A percentile compares a stretch with the other conserved stretches of the same genome.
Conservation (phyloP, 2,888 invertebrate genomes). For the Synanthedon myopaeformis region DNA sequence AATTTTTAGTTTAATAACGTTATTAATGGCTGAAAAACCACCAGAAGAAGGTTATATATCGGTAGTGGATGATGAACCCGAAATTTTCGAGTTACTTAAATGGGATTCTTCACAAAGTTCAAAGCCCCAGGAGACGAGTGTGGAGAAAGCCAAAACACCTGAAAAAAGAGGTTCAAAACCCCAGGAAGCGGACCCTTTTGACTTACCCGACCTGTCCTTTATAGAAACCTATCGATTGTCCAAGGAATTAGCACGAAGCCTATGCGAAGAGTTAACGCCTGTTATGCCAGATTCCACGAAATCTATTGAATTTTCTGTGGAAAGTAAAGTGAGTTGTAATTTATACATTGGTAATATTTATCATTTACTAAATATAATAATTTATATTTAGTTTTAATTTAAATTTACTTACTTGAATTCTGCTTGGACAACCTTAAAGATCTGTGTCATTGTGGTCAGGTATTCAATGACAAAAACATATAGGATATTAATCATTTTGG, state of each 20-base stretch:
- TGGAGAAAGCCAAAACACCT: slow-evolving; percentile 45
- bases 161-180: slow-evolving; percentile 45
- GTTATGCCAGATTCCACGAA: slow-evolving; percentile 58
- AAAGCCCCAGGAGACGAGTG: slow-evolving; percentile 29
- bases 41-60: slow-evolving; percentile 60
- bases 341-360: too few relatives aligned
- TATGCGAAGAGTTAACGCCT: slow-evolving; percentile 49
- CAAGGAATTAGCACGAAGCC: slow-evolving; percentile 45
- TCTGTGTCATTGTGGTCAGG: too few relatives aligned
- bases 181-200: slow-evolving; percentile 46
- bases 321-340: slow-evolving; percentile 41
- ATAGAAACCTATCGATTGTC: slow-evolving; percentile 48
- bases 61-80: slow-evolving; percentile 59
- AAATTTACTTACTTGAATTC: too few relatives aligned
- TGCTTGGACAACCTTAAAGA: too few relatives aligned
- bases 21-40: slow-evolving; percentile 55
- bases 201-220: slow-evolving; percentile 44
- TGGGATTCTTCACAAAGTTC: slow-evolving; percentile 53
- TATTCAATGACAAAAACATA: too few relatives aligned
- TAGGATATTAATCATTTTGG: too few relatives aligned
- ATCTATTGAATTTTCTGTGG: slow-evolving; percentile 54
- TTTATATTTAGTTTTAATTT: too few relatives aligned
- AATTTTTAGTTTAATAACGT: too few relatives aligned
- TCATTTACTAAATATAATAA: too few relatives aligned
- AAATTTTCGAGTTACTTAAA: slow-evolving; percentile 56